phyloP scores from a whole-genome alignment of 2,113 vertebrate genomes.

The Percopsis transmontana region DNA sequence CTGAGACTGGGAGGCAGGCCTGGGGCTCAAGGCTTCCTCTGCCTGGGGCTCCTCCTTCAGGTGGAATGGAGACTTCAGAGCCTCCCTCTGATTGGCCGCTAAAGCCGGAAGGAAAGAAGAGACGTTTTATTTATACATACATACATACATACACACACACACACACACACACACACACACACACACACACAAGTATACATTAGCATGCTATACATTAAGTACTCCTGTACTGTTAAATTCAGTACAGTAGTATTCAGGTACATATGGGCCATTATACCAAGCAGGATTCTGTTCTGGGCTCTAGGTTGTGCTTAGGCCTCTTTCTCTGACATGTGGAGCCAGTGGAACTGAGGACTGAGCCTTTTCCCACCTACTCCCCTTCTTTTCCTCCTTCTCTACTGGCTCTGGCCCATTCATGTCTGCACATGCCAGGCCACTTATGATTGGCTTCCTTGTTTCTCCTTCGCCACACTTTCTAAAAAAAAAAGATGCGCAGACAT shows the following conservation, averaged over 20 bases:
- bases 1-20: slow-evolving; percentile 68
- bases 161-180: too few relatives aligned
- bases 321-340: slow-evolving; percentile 17
- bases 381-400: not conserved
- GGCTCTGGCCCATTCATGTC: slow-evolving; percentile 6
- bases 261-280: not conserved
- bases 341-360: slow-evolving; percentile 29
- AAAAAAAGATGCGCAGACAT: not conserved
- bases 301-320: slow-evolving; percentile 9
- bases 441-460: slow-evolving; percentile 20
- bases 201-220: too few relatives aligned
- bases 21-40: slow-evolving; percentile 80
- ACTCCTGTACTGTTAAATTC: too few relatives aligned
- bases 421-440: slow-evolving; percentile 20
- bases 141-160: too few relatives aligned
- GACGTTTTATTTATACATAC: not conserved
- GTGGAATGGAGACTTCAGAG: slow-evolving; percentile 88
- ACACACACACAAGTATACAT: too few relatives aligned
- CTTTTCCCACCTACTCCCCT: slow-evolving; percentile 1
- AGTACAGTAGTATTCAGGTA: too few relatives aligned
- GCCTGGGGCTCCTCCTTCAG: slow-evolving; percentile 93
- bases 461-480: not conserved
- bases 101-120: slow-evolving; percentile 39
- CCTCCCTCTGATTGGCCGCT: slow-evolving; percentile 98
- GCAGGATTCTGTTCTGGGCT: slow-evolving; percentile 10